phyloP scores from a whole-genome alignment of 2,888 invertebrate species.

The Brassicogethes aeneus region DNA sequence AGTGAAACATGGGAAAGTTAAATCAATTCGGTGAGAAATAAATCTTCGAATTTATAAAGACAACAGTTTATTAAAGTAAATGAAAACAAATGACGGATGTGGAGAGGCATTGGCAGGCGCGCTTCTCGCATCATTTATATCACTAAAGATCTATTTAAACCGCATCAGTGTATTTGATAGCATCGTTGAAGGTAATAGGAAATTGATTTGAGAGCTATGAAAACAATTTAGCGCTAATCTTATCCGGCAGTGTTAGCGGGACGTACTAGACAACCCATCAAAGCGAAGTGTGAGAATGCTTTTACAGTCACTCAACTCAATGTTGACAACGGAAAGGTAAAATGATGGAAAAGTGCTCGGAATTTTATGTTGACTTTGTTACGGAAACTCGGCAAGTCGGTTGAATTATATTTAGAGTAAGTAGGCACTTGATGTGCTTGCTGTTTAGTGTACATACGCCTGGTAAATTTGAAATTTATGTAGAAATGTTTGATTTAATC shows the following conservation, averaged over 20 bases:
- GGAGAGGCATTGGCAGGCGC: conserved; percentile 1
- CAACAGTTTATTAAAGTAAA: conserved; percentile 3
- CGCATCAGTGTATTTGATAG: conserved; percentile 12
- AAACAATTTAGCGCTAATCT: conserved; percentile 25
- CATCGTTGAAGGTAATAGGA: conserved; percentile 11
- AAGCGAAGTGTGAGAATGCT: conserved; percentile 23
- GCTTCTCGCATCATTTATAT: conserved; percentile 10
- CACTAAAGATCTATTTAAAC: conserved; percentile 13
- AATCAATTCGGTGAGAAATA: too few relatives aligned
- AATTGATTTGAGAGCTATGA: conserved; percentile 18
- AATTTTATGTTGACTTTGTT: too few relatives aligned
- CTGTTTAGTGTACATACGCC: too few relatives aligned
- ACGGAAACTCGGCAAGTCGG: too few relatives aligned
- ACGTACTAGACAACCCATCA: conserved; percentile 22
- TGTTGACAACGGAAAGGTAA: too few relatives aligned
- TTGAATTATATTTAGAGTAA: too few relatives aligned
- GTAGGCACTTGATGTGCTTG: too few relatives aligned
- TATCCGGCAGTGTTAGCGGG: conserved; percentile 16
- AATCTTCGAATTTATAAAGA: background rate
- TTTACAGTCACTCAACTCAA: too few relatives aligned
- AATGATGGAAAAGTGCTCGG: too few relatives aligned
- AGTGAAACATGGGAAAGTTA: too few relatives aligned
- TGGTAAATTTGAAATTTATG: too few relatives aligned
- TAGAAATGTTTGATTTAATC: too few relatives aligned
- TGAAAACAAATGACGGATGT: conserved; percentile 9